Evolutionary conservation across 1,140 invertebrate species (phyloP), one percentile per base, ranked within the genome.

Genomic region (Holotrichia oblita): DNA sequence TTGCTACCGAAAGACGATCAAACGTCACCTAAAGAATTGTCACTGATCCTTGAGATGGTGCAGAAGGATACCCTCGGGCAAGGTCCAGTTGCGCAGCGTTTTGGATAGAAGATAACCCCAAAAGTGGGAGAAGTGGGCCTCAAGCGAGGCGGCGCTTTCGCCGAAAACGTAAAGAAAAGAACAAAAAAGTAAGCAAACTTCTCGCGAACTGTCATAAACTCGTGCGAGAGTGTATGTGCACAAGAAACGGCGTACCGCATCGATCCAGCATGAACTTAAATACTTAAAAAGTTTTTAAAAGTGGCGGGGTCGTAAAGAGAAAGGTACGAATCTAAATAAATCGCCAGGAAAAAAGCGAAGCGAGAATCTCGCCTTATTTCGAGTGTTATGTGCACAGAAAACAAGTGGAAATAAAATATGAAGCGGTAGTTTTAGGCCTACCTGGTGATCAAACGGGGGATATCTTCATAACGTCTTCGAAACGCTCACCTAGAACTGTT

Each of bases 11-110:
- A 27, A 22, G 61, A 64, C 61, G 61, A 64, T 64, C 17, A 64
- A 64, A 64, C 61, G 17, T 27, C 61, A 64, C 61, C 61, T 17
- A 27, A 48, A 76, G 42, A 76, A 48, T 41, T 44, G 42, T 48
- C 75, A 80, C 79, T 78, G 79, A 80, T 80, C 77, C 72, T 74
- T 59, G 40, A 48, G 44, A 74, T 59, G 41, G 75, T 78, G 61
- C 61, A 27, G 24, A 61, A 79, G 24, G 73, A 77, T 79, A 78
- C 81, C 34, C 72, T 4, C 34, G 9, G 40, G 24, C 24, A 42
- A 3, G 80, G 10, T 20, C 48, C 76, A 40, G 7, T 48, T 61
- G 40, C 48, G 55, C 34, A 40, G 24, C 24, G 72, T 41, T 64
- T 64, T 20, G 61, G n/a, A 10, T 48, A 10, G 44, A 48, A 12